Percentiles rank a stretch among this genome's conserved stretches.
phyloP scores from a whole-genome alignment of 2,113 vertebrate genomes.

The Brachyhypopomus occidentalis region DNA sequence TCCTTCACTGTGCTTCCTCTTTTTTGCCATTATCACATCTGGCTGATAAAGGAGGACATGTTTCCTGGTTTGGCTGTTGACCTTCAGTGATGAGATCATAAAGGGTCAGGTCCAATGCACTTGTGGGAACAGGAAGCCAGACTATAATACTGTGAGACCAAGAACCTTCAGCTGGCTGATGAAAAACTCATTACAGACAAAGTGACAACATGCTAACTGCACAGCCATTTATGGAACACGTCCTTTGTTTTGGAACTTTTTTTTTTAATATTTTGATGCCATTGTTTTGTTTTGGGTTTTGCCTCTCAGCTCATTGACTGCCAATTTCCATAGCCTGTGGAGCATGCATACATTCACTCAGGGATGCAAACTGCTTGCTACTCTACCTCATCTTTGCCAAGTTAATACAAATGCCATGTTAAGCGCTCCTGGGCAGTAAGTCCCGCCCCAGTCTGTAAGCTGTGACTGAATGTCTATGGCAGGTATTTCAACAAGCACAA shows the following conservation, averaged over 20 bases:
- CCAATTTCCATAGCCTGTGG: no score
- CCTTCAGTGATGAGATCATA: slow-evolving; percentile 50
- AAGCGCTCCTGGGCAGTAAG: no score
- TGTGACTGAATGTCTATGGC: neutral
- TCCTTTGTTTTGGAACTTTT: neutral
- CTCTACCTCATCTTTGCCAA: slow-evolving; percentile 1
- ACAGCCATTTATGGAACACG: neutral
- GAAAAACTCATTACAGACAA: neutral
- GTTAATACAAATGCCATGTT: neutral
- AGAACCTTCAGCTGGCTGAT: slow-evolving; percentile 22
- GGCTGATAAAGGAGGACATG: slow-evolving; percentile 42
- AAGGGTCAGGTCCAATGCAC: slow-evolving; percentile 29
- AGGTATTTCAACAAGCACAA: neutral
- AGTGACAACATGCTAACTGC: neutral
- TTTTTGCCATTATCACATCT: slow-evolving; percentile 35
- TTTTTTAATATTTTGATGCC: no score
- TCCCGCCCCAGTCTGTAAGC: no score
- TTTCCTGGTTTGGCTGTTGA: slow-evolving; percentile 52
- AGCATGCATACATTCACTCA: no score
- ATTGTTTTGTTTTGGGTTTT: no score
- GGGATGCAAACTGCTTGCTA: no score
- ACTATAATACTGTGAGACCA: slow-evolving; percentile 13
- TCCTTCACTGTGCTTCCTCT: slow-evolving; percentile 44
- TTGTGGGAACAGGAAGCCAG: slow-evolving; percentile 45
- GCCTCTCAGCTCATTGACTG: no score